Base-by-base conservation (phyloP, 2,888 invertebrate species). In the Mamestra brassicae region DNA sequence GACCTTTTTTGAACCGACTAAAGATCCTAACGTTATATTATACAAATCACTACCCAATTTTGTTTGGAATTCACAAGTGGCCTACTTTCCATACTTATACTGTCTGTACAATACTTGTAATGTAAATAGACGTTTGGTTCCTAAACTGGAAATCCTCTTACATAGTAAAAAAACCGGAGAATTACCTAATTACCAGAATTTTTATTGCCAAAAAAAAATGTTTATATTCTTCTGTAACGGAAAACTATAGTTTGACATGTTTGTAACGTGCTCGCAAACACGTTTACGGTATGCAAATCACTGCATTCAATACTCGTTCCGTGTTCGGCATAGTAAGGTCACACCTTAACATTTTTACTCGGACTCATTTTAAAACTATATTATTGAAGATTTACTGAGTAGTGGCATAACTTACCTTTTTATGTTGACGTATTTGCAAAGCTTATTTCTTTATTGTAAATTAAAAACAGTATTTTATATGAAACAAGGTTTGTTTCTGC, bases 221-320 rank as follows among this genome's bases (percentile, higher is more conserved):
- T 58, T 69, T 60, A 38, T 54, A 66, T 50, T 7, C 4, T 17
- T 15, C 55, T 58, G 52, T 74, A 58, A 74, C 58, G n/a, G 64
- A 76, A 84, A 74, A 50, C 38, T 57, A 52, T 50, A 57, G 13
- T 68, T 78, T 72, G 67, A 58, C 64, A 68, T 69, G 69, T 77
- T 74, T 58, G 66, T 70, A 63, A 58, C 66, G 71, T 78, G 78
- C 73, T 74, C 74, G 81, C 81, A 85, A 82, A 85, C 83, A 80
- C 83, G 73, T 74, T 70, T 65, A 57, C 17, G 26, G 26, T 83
- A 81, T 84, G 78, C 74, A 77, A 83, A 85, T 85, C 52, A 71
- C 72, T 67, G 70, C 70, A 77, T 87, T 86, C 78, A 83, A 55
- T 70, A 75, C 75, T 75, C 36, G 10, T 60, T 76, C 57, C 77